Evolutionary conservation across 1,140 invertebrate species (phyloP), one percentile per base, ranked within the genome.

Genomic region (Venturia canescens): DNA sequence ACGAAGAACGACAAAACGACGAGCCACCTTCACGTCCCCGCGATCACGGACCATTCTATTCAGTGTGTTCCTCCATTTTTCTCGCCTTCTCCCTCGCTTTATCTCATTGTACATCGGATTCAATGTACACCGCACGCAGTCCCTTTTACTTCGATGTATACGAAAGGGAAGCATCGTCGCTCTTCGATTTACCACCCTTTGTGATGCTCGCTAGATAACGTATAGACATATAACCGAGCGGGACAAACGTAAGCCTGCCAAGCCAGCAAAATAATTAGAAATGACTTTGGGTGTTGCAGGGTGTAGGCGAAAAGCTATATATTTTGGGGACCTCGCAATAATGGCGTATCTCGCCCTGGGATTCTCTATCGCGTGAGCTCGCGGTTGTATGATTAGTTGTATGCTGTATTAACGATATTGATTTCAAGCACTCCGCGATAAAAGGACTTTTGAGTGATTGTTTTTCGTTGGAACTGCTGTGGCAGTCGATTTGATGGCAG

Each of bases 31-130:
- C 60, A 23, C 57, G 29, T 31, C 57, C 34, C 21, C 75, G 38
- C 38, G 75, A 66, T 77, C 57, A 21, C 13, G 34, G 23, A 44
- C 31, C 57, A 77, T 77, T 77, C 75, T 77, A 66, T 77, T 66
- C 75, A 66, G 34, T 77, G 34, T 77, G 75, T 77, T 77, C 75
- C 27, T 66, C 57, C 75, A 66, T 63, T 77, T 77, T 21, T 66
- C 75, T 34, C 75, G 60, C 53, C 31, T 76, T 53, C 72, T 76
- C 27, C 34, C 13, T 23, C 23, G 7, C 71, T 57, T 21, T 57
- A 27, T 69, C 66, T 69, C 66, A 18, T 63, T 23, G 66, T 15
- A 27, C 11, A 69, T 69, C 66, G 29, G 15, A 31, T 15, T 31
- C 27, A 69, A 69, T 31, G 66, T 69, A 69, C 27, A 63, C 27